Evolutionary conservation across 2,888 invertebrate species (phyloP), one percentile per base, ranked within the genome.

Genomic region (Troides aeacus): DNA sequence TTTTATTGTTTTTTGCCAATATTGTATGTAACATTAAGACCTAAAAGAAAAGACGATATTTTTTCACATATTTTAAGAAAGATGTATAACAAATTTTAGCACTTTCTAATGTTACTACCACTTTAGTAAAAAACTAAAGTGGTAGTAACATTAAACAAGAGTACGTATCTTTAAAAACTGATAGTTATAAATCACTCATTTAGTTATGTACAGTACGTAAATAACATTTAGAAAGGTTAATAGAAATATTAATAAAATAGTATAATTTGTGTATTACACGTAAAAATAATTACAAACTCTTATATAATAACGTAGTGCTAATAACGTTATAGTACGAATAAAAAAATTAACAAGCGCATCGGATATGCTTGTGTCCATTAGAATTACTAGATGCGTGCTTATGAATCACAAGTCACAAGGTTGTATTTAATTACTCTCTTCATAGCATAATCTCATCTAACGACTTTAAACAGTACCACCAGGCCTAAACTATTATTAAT

Each of bases 401-500:
- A 18, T 66, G 58, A 66, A 62, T 66, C 62, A 76, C 72, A 70
- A 76, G 74, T 75, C 74, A 74, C 71, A 74, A 73, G 72, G 74
- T 74, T 72, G 71, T 72, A 75, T 76, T 77, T 79, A 79, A 78
- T 80, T 79, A 78, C 74, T 76, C 69, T 69, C 71, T 73, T 72
- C 75, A 73, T 77, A 77, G 74, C 74, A 74, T 78, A 78, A 76
- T 71, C 71, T 68, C 70, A 72, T 66, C 71, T 64, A 68, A 64
- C 66, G 62, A 68, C 66, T 70, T 59, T 66, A 53, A 59, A 66
- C 61, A 69, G 66, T 58, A 50, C 61, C 30, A 69, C 46, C 66
- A 64, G 64, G 30, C 68, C 68, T 65, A 80, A 79, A 79, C 81
- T 80, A 79, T 81, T 78, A 88, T 88, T 87, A 87, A 88, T 88